phyloP scores from a whole-genome alignment of 2,888 invertebrate genomes.

The Heteromyza rotundicornis region DNA sequence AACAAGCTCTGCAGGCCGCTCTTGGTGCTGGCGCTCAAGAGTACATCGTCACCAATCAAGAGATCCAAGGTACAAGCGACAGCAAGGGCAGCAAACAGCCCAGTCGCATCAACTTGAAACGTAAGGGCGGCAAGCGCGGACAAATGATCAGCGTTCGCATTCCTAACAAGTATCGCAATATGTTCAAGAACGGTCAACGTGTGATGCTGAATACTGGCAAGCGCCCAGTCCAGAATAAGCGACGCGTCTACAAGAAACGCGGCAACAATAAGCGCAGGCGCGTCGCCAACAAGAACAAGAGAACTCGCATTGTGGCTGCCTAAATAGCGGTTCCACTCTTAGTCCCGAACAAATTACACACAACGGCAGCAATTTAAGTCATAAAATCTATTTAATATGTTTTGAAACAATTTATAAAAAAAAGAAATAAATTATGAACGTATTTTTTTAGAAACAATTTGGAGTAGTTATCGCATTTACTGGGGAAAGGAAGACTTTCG shows the following conservation, averaged over 20 bases:
- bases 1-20: conserved; percentile 42
- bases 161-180: conserved; percentile 50
- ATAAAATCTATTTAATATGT: too few species aligned
- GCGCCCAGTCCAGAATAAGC: conserved; percentile 38
- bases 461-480: too few species aligned
- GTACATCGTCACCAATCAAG: conserved; percentile 44
- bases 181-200: conserved; percentile 55
- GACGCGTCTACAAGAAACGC: conserved; percentile 40
- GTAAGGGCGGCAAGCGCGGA: conserved; percentile 43
- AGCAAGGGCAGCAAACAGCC: conserved; percentile 40
- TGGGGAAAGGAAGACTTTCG: too few species aligned
- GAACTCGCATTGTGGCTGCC: conserved; percentile 33
- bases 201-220: conserved; percentile 47
- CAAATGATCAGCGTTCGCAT: conserved; percentile 49
- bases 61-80: conserved; percentile 37
- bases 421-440: too few species aligned
- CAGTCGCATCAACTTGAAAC: conserved; percentile 42
- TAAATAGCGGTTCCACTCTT: too few species aligned
- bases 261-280: conserved; percentile 40
- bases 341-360: too few species aligned
- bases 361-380: too few species aligned
- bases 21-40: conserved; percentile 45
- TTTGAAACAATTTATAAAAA: too few species aligned
- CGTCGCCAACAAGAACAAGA: conserved; percentile 40
- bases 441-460: too few species aligned